Evolutionary conservation across 2,888 invertebrate species (phyloP).

Genomic region (Adelphocoris suturalis): DNA sequence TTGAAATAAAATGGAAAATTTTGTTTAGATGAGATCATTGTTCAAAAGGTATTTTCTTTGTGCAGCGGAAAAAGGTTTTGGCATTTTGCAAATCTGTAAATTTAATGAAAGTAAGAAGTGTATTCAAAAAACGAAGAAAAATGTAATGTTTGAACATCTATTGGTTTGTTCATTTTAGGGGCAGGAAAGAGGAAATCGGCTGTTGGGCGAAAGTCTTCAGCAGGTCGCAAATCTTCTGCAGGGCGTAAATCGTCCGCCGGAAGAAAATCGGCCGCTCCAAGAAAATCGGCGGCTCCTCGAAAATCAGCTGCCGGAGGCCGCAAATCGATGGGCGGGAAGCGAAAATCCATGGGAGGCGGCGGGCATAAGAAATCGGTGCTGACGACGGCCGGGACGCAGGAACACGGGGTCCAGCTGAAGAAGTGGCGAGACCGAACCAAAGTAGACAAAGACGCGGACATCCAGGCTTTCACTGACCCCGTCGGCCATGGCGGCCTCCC

Average conservation of each 20-base stretch:
- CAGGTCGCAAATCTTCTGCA: slow-evolving; percentile 9
- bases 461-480: slow-evolving; percentile 39
- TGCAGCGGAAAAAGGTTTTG: too few relatives aligned
- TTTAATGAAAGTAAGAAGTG: too few relatives aligned
- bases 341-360: not conserved
- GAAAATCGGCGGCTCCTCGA: slow-evolving; percentile 40
- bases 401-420: not conserved
- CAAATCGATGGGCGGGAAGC: slow-evolving; percentile 55
- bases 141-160: not conserved
- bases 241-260: slow-evolving; percentile 46
- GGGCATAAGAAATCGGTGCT: slow-evolving; percentile 49
- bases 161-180: not conserved
- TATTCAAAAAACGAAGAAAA: not conserved
- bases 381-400: slow-evolving; percentile 1
- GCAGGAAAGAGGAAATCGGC: slow-evolving; percentile 38
- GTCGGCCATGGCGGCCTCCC: slow-evolving; percentile 57
- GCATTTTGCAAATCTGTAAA: too few relatives aligned
- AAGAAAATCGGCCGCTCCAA: slow-evolving; percentile 22
- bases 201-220: slow-evolving; percentile 19
- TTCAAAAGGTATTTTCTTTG: too few relatives aligned
- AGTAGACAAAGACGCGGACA: slow-evolving; percentile 45
- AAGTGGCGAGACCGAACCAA: slow-evolving; percentile 44
- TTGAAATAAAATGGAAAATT: too few relatives aligned
- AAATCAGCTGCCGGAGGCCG: slow-evolving; percentile 52
- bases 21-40: too few relatives aligned